Percentiles rank a stretch among this genome's conserved stretches.
These are phyloP conservation scores for Pseudopodoces humilis DNA, from an alignment of 2,113 vertebrate genomes.

Conservation along the genomic window DNA sequence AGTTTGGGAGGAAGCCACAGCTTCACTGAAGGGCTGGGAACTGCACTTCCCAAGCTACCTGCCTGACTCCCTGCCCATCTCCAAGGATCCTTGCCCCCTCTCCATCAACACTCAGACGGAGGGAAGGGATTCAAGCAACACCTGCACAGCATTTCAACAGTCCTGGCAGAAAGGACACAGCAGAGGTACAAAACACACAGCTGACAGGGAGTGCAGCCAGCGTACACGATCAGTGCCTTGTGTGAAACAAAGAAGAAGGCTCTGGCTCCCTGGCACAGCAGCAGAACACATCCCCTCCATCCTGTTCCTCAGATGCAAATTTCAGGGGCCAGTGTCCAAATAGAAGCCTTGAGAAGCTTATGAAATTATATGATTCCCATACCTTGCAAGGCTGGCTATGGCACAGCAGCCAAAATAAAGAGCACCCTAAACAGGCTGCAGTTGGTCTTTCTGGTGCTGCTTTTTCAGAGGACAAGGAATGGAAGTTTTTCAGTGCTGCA, in stretches of 20 bases:
- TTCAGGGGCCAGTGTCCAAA: neutral
- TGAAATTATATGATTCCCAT: neutral
- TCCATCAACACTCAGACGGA: neutral
- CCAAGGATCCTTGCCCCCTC: neutral
- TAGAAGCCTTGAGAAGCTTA: neutral
- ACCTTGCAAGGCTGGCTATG: neutral
- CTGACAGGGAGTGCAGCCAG: neutral
- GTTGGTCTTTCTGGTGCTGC: neutral
- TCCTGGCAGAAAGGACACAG: neutral
- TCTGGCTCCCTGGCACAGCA: neutral
- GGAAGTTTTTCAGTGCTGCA: neutral
- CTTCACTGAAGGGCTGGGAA: neutral
- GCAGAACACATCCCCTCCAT: neutral
- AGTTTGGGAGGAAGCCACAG: neutral
- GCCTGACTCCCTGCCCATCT: neutral
- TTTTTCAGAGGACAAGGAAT: neutral
- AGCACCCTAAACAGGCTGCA: neutral
- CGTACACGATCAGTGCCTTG: accelerated
- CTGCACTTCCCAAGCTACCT: neutral
- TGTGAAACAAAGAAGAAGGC: neutral
- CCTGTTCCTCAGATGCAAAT: neutral
- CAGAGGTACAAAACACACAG: neutral
- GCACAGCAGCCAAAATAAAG: neutral
- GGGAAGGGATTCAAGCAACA: neutral
- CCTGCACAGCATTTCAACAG: neutral